A percentile compares a stretch with the other conserved stretches of the same genome.
Conservation (phyloP, 2,888 invertebrate genomes). For the Fragum fragum region DNA sequence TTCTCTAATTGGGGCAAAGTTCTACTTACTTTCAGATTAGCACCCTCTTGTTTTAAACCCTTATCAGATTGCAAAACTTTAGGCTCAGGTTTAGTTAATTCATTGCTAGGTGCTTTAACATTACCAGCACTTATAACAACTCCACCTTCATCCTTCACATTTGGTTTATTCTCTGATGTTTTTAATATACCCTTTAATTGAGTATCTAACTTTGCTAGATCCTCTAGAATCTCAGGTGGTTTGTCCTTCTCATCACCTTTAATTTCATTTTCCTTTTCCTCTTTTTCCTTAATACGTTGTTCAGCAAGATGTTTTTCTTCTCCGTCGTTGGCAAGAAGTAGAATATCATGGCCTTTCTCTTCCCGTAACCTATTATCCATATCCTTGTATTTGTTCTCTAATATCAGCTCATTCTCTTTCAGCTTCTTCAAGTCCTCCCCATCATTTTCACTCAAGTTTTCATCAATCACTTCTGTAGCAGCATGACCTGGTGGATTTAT, state of each 20-base stretch:
- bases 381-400: constrained; percentile 77
- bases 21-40: constrained; percentile 50
- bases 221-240: constrained; percentile 45
- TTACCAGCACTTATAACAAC: constrained; percentile 19
- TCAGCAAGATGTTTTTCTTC: constrained; percentile 80
- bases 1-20: constrained; percentile 63
- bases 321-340: constrained; percentile 71
- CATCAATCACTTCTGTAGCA: constrained; percentile 85
- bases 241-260: constrained; percentile 58
- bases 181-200: constrained; percentile 67
- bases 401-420: constrained; percentile 73
- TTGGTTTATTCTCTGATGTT: constrained; percentile 61
- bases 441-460: constrained; percentile 82
- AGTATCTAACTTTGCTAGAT: constrained; percentile 61
- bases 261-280: constrained; percentile 59
- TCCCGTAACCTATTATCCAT: constrained; percentile 81
- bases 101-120: constrained; percentile 34
- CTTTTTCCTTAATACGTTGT: constrained; percentile 77
- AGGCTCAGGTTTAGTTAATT: constrained; percentile 49
- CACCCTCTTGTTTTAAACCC: constrained; percentile 52
- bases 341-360: constrained; percentile 76
- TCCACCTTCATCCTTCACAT: constrained; percentile 50
- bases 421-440: constrained; percentile 79
- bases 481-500: constrained; percentile 76
- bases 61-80: constrained; percentile 43